Evolutionary conservation across 2,797 vertebrate genomes (phyloP), one percentile per base, ranked within the genome.

Genomic region (Poecilia picta): DNA sequence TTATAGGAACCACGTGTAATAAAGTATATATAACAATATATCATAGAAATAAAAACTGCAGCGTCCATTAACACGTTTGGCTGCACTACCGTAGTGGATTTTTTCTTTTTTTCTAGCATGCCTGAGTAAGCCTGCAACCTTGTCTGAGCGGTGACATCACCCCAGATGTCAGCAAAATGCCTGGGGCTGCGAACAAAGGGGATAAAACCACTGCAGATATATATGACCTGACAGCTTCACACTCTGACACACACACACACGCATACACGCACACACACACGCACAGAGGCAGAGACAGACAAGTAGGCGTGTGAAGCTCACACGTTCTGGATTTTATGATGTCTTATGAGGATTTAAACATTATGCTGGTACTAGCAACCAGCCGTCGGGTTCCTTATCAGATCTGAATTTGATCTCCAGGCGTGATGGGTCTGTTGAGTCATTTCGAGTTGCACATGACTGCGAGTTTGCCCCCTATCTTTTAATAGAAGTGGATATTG

Each of bases 191-290:
- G 77, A 90, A 91, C 91, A 91, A 89, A 89, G 88, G 79, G 86
- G 83, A 92, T 85, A 76, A 88, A 92, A 87, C 79, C 47, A 8
- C 78, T 81, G 74, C 91, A 81, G 91, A 91, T 93, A 84, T 86
- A 95, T 95, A 83, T 87, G 92, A 94, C 92, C 93, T 94, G 95
- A 94, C 94, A 95, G 94, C 89, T 90, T 90, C 85, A 81, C 80
- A 79, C 77, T 79, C 78, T 55, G 47, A 78, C 80, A 75, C 46
- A 36, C 86, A 79, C 81, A 83, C 72, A 80, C 75, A 72, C 81
- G 47, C 73, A 73, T 6, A 7, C 39, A 41, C 1, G 5, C 39
- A 77, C 81, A 46, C 85, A 77, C 80, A 84, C 72, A 81, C 0
- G 68, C 23, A 4, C 20, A 84, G 33, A 64, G 46, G 72, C 11